Base-by-base conservation (phyloP, 2,797 vertebrate species). In the Amazonetta brasiliensis region DNA sequence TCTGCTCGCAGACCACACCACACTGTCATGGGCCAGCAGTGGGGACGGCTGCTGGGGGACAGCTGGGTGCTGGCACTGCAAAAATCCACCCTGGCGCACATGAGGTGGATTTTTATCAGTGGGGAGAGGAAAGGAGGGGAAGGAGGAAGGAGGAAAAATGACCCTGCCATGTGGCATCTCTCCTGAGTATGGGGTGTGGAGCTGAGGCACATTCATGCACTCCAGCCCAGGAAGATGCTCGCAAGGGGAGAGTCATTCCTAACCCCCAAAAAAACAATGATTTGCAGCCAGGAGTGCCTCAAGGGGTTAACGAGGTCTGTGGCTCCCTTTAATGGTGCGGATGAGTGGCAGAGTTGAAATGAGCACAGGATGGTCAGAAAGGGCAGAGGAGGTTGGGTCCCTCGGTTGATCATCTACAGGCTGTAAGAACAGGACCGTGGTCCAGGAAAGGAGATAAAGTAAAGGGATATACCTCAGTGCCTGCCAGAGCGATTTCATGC, bases 81-180 rank as follows among this genome's bases (percentile, higher is more conserved):
- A 75, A 35, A 80, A 84, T 39, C 35, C 0, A 0, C 21, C 59
- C 55, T 1, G 0, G 20, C 18, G 16, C 22, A 30, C 37, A 46
- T 0, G 1, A 76, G 8, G 17, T 37, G 23, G 62, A 23, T 20
- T 80, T 56, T 50, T 56, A 39, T 50, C 6, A 3, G 12, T 7
- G 37, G 21, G 14, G 28, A 62, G 19, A 50, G n/a, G n/a, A n/a
- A n/a, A n/a, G n/a, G n/a, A n/a, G n/a, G n/a, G n/a, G n/a, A n/a
- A n/a, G n/a, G 19, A 50, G n/a, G 33, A 87, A 64, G 18, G 48
- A 15, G 4, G 52, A 54, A 48, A 73, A 83, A 87, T 13, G 7
- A 25, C 7, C 4, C 12, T 1, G 0, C n/a, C 31, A 4, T 3
- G 10, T 11, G 23, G 46, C 14, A 37, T 25, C 11, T 66, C 28